Base-by-base conservation (phyloP, 2,113 vertebrate genomes). In the Grantiella picta region DNA sequence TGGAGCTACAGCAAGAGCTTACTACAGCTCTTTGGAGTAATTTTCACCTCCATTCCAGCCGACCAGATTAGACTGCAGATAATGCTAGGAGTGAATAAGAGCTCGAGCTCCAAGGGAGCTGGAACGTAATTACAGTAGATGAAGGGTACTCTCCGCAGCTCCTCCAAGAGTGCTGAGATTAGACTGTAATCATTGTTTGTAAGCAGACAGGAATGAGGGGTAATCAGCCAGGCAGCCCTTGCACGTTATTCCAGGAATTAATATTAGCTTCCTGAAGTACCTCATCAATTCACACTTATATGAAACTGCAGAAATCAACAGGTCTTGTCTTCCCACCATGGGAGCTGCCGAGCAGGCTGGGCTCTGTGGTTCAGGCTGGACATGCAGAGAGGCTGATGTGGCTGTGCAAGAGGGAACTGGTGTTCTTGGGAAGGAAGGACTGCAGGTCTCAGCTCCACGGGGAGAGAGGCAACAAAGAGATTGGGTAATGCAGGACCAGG, bases 131-230 rank as follows among this genome's bases (percentile, higher is more conserved):
- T 97, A 93, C 78, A 75, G 54, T 57, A 90, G 97, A 96, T 97
- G 96, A 97, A 97, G 97, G 95, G 96, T 94, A 85, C 96, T 97
- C 92, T 95, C 71, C 0, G 1, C 87, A 94, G 86, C 94, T 95
- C 84, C 86, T 96, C 95, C 96, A 97, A 97, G 97, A 96, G 95
- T 95, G 94, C 96, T 89, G 97, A 97, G 94, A 97, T 97, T 97
- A 97, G 95, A 85, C 90, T 82, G 94, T 97, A 97, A 97, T 97
- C 96, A 97, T 96, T 97, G 97, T 97, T 97, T 97, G 97, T 97
- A 97, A 97, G 97, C 97, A 97, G 96, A 96, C 92, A 88, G 97
- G 97, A 96, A 95, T 86, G 86, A 97, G 91, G 93, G 92, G 93
- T 97, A 97, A 97, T 97, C 96, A 97, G 79, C 94, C 82, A 92